phyloP scores from a whole-genome alignment of 23 tunicate genomes.

The Ciona savignyi region DNA sequence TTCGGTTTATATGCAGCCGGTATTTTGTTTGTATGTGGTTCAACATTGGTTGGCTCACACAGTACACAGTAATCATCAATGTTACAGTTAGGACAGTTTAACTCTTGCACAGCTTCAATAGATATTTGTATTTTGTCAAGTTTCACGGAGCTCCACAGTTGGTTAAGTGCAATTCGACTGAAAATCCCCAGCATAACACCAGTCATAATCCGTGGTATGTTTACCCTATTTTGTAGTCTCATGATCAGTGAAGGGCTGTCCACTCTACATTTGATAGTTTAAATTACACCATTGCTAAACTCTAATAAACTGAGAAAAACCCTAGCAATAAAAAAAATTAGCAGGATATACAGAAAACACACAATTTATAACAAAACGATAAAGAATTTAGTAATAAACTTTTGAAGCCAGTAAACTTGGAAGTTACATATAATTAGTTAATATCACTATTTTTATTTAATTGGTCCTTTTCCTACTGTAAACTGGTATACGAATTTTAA shows the following conservation, averaged over 20 bases:
- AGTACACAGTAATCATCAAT: constrained; percentile 1
- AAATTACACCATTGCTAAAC: neutral
- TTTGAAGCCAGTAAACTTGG: no score
- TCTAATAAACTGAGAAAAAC: no score
- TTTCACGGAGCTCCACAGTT: neutral
- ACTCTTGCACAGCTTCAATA: neutral
- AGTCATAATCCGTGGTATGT: constrained; percentile 7
- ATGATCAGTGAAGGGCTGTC: no score
- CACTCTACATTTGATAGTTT: no score
- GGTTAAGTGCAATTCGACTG: constrained; percentile 12
- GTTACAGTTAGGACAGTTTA: constrained; percentile 10
- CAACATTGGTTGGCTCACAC: neutral
- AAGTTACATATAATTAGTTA: no score
- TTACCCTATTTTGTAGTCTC: neutral
- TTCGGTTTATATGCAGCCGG: constrained; percentile 60
- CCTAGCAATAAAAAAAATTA: no score
- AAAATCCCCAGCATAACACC: constrained; percentile 14
- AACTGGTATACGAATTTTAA: no score
- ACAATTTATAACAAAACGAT: no score
- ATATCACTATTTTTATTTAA: no score
- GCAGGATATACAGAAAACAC: no score
- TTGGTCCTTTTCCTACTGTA: no score
- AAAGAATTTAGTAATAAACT: no score
- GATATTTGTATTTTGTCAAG: neutral
- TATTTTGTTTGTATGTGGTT: neutral